Evolutionary conservation across 2,113 vertebrate species (phyloP).

Genomic region (Lepus europaeus): DNA sequence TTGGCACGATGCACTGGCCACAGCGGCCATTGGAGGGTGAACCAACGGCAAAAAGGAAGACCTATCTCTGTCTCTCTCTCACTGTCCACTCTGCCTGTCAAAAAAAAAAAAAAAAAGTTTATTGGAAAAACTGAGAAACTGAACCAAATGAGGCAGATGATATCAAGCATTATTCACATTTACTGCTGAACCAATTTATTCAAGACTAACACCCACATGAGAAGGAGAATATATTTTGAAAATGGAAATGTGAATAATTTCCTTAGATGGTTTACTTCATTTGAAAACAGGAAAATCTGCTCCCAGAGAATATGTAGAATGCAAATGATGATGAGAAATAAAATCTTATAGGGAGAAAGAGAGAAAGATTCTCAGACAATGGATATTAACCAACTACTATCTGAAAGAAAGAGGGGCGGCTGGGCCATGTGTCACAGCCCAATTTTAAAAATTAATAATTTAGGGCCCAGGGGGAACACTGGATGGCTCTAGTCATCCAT

Average conservation of each 20-base stretch:
- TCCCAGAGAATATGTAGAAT: background rate
- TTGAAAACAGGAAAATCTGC: constrained; percentile 54
- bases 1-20: no score
- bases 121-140: constrained; percentile 25
- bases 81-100: no score
- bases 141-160: constrained; percentile 37
- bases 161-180: constrained; percentile 41
- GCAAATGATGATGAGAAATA: constrained; percentile 8
- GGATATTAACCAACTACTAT: background rate
- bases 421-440: background rate
- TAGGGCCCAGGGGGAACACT: background rate
- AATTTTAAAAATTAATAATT: constrained; percentile 58
- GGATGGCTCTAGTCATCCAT: background rate
- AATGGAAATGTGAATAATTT: constrained; percentile 73
- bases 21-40: no score
- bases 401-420: background rate
- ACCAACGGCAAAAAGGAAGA: no score
- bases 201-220: constrained; percentile 63
- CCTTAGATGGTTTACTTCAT: constrained; percentile 51
- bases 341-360: background rate
- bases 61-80: no score
- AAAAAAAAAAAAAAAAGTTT: no score
- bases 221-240: constrained; percentile 56
- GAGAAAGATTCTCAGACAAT: background rate
- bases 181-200: constrained; percentile 47